Percentiles rank a stretch among this genome's conserved stretches.
phyloP scores from a whole-genome alignment of 2,113 vertebrate genomes.

The Salvelinus namaycush region DNA sequence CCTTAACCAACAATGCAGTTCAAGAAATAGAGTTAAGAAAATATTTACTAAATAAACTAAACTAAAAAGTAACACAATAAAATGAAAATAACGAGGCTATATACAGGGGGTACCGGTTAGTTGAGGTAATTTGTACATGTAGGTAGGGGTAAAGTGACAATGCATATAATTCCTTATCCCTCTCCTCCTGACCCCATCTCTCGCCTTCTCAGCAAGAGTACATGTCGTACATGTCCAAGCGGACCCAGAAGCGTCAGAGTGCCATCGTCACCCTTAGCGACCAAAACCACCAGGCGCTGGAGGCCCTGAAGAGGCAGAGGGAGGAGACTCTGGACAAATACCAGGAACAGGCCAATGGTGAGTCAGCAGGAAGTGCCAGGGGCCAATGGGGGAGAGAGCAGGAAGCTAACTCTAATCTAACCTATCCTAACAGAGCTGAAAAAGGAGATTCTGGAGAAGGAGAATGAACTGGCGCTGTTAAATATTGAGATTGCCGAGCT shows the following conservation, averaged over 20 bases:
- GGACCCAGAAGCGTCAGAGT: slow-evolving; percentile 49
- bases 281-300: slow-evolving; percentile 45
- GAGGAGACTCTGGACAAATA: slow-evolving; percentile 37
- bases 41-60: no score
- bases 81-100: no score
- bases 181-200: background rate
- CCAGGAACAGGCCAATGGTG: slow-evolving; percentile 38
- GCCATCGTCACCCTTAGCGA: slow-evolving; percentile 50
- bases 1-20: no score
- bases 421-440: slow-evolving; percentile 41
- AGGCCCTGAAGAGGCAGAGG: slow-evolving; percentile 43
- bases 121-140: no score
- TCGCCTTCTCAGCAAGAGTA: slow-evolving; percentile 46
- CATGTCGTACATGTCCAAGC: slow-evolving; percentile 56
- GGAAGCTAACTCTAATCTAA: background rate
- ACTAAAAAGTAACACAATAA: no score
- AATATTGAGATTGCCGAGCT: slow-evolving; percentile 45
- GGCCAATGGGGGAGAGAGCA: background rate
- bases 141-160: no score
- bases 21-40: no score
- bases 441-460: slow-evolving; percentile 39
- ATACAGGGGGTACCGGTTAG: no score
- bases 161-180: background rate
- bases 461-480: slow-evolving; percentile 43
- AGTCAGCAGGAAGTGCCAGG: background rate